Evolutionary conservation across 1,140 invertebrate species (phyloP).

Genomic region (Achroia grisella): DNA sequence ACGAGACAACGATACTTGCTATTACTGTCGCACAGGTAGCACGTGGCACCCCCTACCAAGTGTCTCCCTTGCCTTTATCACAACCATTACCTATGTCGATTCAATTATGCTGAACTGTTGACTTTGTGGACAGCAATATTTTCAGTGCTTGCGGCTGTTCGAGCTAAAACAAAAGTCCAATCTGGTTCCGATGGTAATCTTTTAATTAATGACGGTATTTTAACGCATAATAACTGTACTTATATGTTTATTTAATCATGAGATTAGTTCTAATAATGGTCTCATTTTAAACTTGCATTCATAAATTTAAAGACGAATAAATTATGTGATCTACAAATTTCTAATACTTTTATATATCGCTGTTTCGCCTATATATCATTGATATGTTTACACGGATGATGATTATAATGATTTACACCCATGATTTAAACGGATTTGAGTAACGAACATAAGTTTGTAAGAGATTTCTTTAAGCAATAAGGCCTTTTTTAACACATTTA

Average conservation of each 20-base stretch:
- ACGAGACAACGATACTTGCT: conserved; percentile 6
- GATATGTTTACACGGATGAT: too few relatives aligned
- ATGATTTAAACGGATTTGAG: too few relatives aligned
- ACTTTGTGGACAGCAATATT: conserved; percentile 36
- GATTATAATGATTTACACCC: too few relatives aligned
- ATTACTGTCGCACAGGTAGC: conserved; percentile 12
- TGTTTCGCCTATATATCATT: too few relatives aligned
- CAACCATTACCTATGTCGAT: conserved; percentile 40
- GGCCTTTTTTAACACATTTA: too few relatives aligned
- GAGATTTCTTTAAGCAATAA: too few relatives aligned
- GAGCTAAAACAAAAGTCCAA: conserved; percentile 12
- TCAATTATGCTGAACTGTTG: conserved; percentile 54
- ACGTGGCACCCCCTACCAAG: conserved; percentile 26
- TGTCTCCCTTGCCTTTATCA: conserved; percentile 23
- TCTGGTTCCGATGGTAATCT: conserved; percentile 18
- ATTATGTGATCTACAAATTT: too few relatives aligned
- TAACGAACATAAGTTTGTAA: too few relatives aligned
- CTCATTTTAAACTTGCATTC: conserved; percentile 3
- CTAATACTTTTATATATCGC: too few relatives aligned
- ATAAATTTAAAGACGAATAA: conserved; percentile 2
- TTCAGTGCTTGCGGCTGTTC: conserved; percentile 24
- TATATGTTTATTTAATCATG: conserved; percentile 13
- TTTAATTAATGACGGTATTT: conserved; percentile 22
- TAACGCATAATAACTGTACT: conserved; percentile 5
- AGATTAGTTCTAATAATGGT: background rate